phyloP scores from a whole-genome alignment of 2,113 vertebrate genomes.

The Solea solea region DNA sequence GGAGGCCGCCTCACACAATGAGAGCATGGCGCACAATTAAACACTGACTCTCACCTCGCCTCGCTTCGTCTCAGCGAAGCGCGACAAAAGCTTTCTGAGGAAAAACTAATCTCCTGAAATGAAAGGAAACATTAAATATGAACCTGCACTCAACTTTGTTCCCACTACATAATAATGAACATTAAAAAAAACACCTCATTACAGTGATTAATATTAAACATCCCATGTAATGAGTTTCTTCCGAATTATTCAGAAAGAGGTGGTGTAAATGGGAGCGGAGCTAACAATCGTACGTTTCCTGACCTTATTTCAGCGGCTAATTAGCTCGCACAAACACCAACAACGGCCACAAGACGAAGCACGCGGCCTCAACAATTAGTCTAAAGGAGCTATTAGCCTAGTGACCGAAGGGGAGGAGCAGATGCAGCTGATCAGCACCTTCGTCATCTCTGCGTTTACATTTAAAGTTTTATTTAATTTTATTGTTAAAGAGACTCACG shows the following conservation, averaged over 20 bases:
- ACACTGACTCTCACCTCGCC: slow-evolving; percentile 29
- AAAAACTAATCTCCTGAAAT: neutral
- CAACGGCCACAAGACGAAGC: slow-evolving; percentile 58
- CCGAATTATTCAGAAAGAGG: neutral
- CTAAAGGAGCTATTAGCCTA: slow-evolving; percentile 38
- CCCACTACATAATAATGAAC: no score
- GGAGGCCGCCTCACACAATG: slow-evolving; percentile 34
- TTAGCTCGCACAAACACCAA: slow-evolving; percentile 49
- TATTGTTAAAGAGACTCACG: no score
- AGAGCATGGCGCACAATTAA: slow-evolving; percentile 19
- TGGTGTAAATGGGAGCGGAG: slow-evolving; percentile 31
- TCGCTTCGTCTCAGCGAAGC: slow-evolving; percentile 7
- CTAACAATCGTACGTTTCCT: slow-evolving; percentile 27
- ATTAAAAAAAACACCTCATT: neutral
- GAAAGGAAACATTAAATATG: slow-evolving; percentile 3
- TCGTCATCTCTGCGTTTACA: no score
- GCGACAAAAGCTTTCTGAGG: neutral
- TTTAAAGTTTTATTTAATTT: no score
- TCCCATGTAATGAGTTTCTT: slow-evolving; percentile 14
- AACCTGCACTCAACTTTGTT: no score
- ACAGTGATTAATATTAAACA: slow-evolving; percentile 40
- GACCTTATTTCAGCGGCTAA: slow-evolving; percentile 64
- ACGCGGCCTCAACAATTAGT: slow-evolving; percentile 60
- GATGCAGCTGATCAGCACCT: no score
- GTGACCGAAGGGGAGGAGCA: slow-evolving; percentile 1